Conservation (phyloP, 2,797 vertebrate species). For the Sebastes alutus region DNA sequence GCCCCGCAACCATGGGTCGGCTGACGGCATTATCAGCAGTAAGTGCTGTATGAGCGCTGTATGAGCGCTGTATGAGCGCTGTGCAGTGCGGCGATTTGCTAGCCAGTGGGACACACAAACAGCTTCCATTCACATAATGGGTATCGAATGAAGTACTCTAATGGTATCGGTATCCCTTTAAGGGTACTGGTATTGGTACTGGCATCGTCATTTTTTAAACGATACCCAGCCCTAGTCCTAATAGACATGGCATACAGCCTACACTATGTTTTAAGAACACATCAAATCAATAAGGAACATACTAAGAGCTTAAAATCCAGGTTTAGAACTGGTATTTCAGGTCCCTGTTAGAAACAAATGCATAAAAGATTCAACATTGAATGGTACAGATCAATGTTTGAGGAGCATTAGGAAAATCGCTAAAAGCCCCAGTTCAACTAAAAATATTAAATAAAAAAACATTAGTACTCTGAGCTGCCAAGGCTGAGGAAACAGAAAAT, state of each 20-base stretch:
- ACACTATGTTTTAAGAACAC: not conserved
- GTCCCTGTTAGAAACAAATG: not conserved
- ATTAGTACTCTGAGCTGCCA: not conserved
- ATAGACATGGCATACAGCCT: not conserved
- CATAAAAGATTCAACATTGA: not conserved
- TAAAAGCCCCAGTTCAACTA: conserved; percentile 1
- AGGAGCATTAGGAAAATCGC: not conserved
- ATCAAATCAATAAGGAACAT: not conserved
- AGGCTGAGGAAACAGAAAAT: not conserved
- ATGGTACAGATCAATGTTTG: not conserved
- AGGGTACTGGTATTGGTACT: no score
- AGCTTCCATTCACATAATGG: no score
- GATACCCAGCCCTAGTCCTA: not conserved
- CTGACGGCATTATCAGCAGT: no score
- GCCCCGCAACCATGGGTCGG: no score
- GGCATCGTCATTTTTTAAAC: no score
- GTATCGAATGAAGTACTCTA: no score
- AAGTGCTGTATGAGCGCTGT: no score
- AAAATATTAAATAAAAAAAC: not conserved
- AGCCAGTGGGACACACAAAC: no score
- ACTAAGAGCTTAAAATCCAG: not conserved
- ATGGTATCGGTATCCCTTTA: no score
- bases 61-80: no score
- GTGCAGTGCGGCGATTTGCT: no score
- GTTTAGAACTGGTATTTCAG: not conserved